Conservation (phyloP, 2,888 invertebrate species). For the Pasiphila rectangulata region DNA sequence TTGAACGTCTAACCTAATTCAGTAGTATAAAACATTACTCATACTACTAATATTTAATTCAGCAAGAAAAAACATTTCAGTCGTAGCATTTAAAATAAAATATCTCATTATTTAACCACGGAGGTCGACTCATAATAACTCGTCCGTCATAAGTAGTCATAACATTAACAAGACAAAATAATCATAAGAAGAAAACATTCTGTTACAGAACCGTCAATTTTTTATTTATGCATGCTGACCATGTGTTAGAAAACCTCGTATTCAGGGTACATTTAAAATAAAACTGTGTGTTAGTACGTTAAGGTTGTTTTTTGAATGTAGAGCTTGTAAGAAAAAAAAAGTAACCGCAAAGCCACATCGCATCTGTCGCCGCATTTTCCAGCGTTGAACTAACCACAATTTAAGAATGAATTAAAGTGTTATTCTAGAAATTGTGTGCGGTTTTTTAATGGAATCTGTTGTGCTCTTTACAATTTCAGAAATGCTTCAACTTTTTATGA, state of each 20-base stretch:
- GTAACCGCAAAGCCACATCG: slow-evolving; percentile 53
- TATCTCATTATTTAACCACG: slow-evolving; percentile 14
- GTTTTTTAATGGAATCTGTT: slow-evolving; percentile 21
- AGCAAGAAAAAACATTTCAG: background rate
- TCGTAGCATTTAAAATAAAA: slow-evolving; percentile 1
- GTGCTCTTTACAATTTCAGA: slow-evolving; percentile 6
- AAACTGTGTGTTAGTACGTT: slow-evolving; percentile 30
- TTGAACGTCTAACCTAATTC: background rate
- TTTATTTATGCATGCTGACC: slow-evolving; percentile 29
- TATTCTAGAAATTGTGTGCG: slow-evolving; percentile 31
- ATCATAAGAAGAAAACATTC: slow-evolving; percentile 21
- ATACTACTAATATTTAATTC: background rate
- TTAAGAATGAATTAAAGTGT: slow-evolving; percentile 50
- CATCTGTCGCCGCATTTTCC: slow-evolving; percentile 59
- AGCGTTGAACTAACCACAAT: slow-evolving; percentile 55
- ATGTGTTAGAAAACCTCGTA: slow-evolving; percentile 22
- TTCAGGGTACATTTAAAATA: slow-evolving; percentile 17
- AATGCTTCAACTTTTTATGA: slow-evolving; percentile 4
- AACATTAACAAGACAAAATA: slow-evolving; percentile 16
- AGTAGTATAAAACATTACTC: background rate
- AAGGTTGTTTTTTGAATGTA: slow-evolving; percentile 28
- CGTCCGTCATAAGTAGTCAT: slow-evolving; percentile 15
- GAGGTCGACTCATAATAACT: slow-evolving; percentile 10
- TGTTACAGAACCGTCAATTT: slow-evolving; percentile 23
- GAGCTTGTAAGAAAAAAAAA: slow-evolving; percentile 27